These are phyloP conservation scores for Cenopis cana DNA, from an alignment of 2,888 invertebrate genomes.

Conservation along the genomic window DNA sequence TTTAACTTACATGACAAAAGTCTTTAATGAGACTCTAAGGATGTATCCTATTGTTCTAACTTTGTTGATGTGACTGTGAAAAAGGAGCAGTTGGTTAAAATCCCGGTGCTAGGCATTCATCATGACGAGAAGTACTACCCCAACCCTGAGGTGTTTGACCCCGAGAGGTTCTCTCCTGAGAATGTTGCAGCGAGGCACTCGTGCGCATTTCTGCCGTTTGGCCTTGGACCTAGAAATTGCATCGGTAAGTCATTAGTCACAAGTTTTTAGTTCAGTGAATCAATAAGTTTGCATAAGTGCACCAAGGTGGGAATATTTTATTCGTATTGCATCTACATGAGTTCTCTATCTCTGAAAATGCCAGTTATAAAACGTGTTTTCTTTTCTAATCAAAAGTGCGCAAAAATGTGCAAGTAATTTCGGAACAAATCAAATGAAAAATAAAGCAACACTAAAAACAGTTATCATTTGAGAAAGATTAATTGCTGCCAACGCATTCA, in stretches of 20 bases:
- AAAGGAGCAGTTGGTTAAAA: slow-evolving; percentile 11
- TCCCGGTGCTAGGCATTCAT: slow-evolving; percentile 5
- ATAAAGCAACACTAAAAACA: no score
- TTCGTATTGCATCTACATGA: no score
- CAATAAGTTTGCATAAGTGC: no score
- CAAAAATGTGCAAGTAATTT: no score
- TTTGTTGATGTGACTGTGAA: not conserved
- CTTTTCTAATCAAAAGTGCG: no score
- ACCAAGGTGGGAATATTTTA: no score
- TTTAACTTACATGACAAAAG: slow-evolving; percentile 14
- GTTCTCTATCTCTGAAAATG: no score
- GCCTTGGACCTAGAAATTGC: slow-evolving; percentile 18
- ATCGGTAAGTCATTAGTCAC: not conserved
- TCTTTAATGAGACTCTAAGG: slow-evolving; percentile 8
- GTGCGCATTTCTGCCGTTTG: slow-evolving; percentile 9
- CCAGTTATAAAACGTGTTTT: no score
- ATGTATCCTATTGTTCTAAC: slow-evolving; percentile 5
- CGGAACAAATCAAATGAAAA: no score
- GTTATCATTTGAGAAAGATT: no score
- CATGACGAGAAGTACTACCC: slow-evolving; percentile 9
- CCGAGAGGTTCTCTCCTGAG: slow-evolving; percentile 16
- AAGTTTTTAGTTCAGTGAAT: not conserved
- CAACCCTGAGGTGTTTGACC: slow-evolving; percentile 15
- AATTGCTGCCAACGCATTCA: no score
- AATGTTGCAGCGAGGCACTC: slow-evolving; percentile 7